Base-by-base conservation (phyloP, 1,140 invertebrate species). In the Mercenaria mercenaria region DNA sequence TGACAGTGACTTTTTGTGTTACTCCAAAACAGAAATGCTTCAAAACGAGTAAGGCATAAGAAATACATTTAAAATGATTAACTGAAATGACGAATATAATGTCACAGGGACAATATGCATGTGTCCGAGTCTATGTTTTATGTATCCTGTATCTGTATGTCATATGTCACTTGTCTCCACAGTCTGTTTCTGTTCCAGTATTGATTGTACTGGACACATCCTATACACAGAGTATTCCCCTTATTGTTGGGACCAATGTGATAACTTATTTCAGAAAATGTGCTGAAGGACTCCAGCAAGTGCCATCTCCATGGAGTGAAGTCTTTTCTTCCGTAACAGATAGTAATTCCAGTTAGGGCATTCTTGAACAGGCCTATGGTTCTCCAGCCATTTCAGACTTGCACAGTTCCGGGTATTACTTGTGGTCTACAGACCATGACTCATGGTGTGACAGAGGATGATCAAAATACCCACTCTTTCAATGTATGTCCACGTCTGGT, bases 401-500 rank as follows among this genome's bases (percentile, higher is more conserved):
- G 50, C 15, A 82, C 37, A 15, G 23, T 82, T 4, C 20, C 56
- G 10, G 56, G 79, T 6, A 34, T 29, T 10, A 26, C 50, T 32
- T 32, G 79, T 23, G 29, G 34, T 23, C 3, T 39, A 34, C 41
- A 41, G 6, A 37, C 8, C 8, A 61, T 82, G 26, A 39, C 50
- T 8, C 15, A 41, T n/a, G 79, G 50, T 32, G 37, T 82, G 3
- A 82, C 79, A 61, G 50, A 61, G 15, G 15, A 18, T 32, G 8
- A 32, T 18, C 23, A 59, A 1, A 37, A 32, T 6, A n/a, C 50
- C 23, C 32, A 34, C 23, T 29, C 26, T 23, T 29, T 82, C 11
- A 61, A 29, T 37, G 52, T 82, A 11, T 61, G 56, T 61, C 56
- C 50, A 52, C 26, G 37, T 47, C n/a, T 82, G 8, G 79, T 82